Percentiles rank a stretch among this genome's conserved stretches.
Conservation (phyloP, 1,140 invertebrate genomes). For the Cydia pomonella region DNA sequence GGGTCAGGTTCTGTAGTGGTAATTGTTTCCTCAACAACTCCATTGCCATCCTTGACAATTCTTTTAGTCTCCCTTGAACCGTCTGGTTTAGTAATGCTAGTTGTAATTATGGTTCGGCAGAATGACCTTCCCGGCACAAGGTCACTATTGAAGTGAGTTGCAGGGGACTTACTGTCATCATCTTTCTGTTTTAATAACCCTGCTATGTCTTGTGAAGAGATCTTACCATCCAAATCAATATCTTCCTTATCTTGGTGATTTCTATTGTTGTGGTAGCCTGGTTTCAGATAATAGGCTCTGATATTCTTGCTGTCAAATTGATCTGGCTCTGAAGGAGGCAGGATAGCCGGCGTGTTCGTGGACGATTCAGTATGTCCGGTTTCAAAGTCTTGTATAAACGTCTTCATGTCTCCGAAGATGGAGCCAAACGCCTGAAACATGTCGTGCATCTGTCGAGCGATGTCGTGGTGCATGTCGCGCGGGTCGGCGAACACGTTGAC, state of each 20-base stretch:
- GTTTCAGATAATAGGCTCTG: constrained; percentile 70
- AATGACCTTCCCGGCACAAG: constrained; percentile 61
- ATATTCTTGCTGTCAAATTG: constrained; percentile 56
- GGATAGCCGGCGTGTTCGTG: constrained; percentile 41
- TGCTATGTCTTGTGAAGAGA: constrained; percentile 69
- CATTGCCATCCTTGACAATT: constrained; percentile 70
- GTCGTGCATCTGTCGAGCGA: constrained; percentile 65
- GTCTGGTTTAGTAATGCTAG: constrained; percentile 70
- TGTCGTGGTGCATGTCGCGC: constrained; percentile 58
- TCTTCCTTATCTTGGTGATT: constrained; percentile 54
- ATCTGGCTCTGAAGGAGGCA: constrained; percentile 41
- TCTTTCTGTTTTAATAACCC: constrained; percentile 64
- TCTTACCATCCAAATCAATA: constrained; percentile 68
- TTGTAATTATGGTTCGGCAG: constrained; percentile 73
- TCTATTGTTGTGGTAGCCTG: constrained; percentile 59
- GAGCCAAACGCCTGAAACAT: constrained; percentile 67
- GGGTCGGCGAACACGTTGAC: constrained; percentile 50
- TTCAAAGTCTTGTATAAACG: constrained; percentile 59
- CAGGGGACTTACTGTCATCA: constrained; percentile 40
- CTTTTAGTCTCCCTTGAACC: constrained; percentile 65
- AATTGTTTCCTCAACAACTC: constrained; percentile 66
- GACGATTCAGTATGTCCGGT: constrained; percentile 45
- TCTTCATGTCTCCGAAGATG: constrained; percentile 65
- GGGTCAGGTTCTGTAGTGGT: constrained; percentile 55
- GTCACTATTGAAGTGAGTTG: constrained; percentile 57